These are phyloP conservation scores for Trididemnum clinides DNA, from an alignment of 23 tunicate species.

Conservation along the genomic window DNA sequence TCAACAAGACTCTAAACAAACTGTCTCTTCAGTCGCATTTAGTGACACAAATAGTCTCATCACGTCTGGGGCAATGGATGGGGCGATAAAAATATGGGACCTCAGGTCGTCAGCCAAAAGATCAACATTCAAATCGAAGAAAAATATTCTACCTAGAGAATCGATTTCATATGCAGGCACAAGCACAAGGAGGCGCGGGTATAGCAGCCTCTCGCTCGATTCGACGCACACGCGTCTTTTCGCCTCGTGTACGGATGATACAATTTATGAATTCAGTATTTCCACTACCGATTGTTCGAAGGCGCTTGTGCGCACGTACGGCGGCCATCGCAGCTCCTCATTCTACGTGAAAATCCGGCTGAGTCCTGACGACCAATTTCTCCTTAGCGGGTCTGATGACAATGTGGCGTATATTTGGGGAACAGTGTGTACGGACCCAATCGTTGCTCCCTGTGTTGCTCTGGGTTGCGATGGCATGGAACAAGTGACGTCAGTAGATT, in stretches of 20 bases:
- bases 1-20: conserved; percentile 88
- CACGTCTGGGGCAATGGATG: conserved; percentile 89
- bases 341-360: conserved; percentile 72
- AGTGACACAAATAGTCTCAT: conserved; percentile 58
- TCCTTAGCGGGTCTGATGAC: conserved; percentile 78
- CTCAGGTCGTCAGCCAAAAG: too few species aligned
- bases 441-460: not conserved
- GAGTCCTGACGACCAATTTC: conserved; percentile 75
- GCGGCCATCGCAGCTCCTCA: conserved; percentile 69
- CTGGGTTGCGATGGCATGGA: conserved; percentile 53
- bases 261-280: conserved; percentile 70
- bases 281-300: not conserved
- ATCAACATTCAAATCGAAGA: too few species aligned
- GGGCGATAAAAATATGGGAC: conserved; percentile 83
- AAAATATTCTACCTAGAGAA: too few species aligned
- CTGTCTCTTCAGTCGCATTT: conserved; percentile 72
- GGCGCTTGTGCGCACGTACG: conserved; percentile 56
- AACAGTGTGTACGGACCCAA: too few species aligned
- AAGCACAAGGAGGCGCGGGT: conserved; percentile 78
- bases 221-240: conserved; percentile 58
- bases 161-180: conserved; percentile 58
- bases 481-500: conserved; percentile 79
- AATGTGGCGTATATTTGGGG: conserved; percentile 82
- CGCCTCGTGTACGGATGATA: conserved; percentile 84
- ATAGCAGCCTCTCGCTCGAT: conserved; percentile 56